These are phyloP conservation scores for Gymnogyps californianus DNA, from an alignment of 2,113 vertebrate genomes.

Conservation along the genomic window DNA sequence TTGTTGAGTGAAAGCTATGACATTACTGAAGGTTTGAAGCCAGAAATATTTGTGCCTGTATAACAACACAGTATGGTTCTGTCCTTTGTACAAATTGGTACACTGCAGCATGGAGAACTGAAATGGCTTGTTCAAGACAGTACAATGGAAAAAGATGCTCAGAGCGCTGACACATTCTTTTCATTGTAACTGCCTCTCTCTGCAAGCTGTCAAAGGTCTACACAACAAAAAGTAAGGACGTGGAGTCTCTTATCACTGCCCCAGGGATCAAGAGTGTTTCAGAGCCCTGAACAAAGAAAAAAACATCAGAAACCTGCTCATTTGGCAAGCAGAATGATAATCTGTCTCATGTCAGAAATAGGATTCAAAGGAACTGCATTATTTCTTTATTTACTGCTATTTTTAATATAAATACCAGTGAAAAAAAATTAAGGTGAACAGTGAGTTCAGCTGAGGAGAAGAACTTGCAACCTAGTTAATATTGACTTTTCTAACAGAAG, in stretches of 20 bases:
- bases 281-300: neutral
- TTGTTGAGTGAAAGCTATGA: neutral
- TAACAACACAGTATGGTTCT: neutral
- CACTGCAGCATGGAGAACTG: neutral
- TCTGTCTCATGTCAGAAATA: neutral
- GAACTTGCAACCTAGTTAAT: neutral
- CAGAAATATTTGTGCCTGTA: neutral
- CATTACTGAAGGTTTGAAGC: neutral
- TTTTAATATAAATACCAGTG: neutral
- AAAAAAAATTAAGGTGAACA: neutral
- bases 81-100: neutral
- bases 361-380: neutral
- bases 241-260: neutral
- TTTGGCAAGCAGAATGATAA: neutral
- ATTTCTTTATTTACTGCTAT: neutral
- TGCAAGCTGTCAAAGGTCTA: neutral
- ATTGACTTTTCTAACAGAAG: neutral
- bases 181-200: neutral
- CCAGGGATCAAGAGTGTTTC: neutral
- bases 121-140: neutral
- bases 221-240: neutral
- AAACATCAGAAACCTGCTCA: neutral
- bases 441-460: neutral
- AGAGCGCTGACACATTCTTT: neutral
- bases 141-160: neutral